Evolutionary conservation across 1,140 invertebrate species (phyloP), one percentile per base, ranked within the genome.

Genomic region (Drusus annulatus): DNA sequence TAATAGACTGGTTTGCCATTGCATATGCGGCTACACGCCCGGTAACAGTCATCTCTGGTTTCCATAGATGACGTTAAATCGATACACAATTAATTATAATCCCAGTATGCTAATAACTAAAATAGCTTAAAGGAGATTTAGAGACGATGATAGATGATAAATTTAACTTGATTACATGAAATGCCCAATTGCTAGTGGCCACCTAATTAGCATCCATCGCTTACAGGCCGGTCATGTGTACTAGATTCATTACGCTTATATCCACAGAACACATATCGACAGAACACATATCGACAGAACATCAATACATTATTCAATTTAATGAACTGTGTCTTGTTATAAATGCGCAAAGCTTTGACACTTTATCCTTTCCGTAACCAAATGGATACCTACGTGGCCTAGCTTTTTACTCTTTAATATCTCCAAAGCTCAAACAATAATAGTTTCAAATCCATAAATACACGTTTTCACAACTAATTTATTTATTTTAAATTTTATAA

Each of bases 121-220:
- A 45, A 7, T 7, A 63, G 62, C 62, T 63, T 63, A 28, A 25
- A 2, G 23, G 25, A 31, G 62, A 63, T 25, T 25, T 21, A 6
- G 25, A 16, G 25, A 63, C 16, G 62, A 63, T 63, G 62, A 28
- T 63, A 25, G 23, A 63, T n/a, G 25, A 63, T 23, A 25, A 21
- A 63, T 63, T 63, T 63, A 63, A 63, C 62, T 16, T 5, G 62
- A 63, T 63, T 63, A 63, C 62, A 25, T 16, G 62, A 23, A 63
- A 28, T 28, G 62, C 21, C 25, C 62, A 63, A 63, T 28, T 31
- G 15, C 25, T 28, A 31, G 21, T 16, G 62, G 62, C 8, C 21
- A 63, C 62, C 10, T n/a, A 21, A 25, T 63, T 63, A 63, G 13
- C 23, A 16, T 3, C 25, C 25, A 16, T 13, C 6, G 62, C 10